Percentiles rank a stretch among this genome's conserved stretches.
Conservation (phyloP, 2,797 vertebrate genomes). For the Mionectes olivaceus region DNA sequence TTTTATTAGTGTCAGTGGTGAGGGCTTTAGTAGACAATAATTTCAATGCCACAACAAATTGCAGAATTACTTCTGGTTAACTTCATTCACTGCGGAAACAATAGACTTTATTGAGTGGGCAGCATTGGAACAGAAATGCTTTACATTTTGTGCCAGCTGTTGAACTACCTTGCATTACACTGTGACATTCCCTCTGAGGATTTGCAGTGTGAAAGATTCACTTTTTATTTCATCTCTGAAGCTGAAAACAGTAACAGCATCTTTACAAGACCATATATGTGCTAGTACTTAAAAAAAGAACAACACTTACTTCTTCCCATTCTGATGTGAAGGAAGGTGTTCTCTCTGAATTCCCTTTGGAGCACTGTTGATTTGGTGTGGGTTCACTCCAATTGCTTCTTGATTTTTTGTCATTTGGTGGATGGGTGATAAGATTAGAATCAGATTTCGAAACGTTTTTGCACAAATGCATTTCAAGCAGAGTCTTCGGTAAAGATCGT, state of each 20-base stretch:
- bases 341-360: slow-evolving; percentile 88
- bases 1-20: background rate
- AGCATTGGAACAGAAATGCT: background rate
- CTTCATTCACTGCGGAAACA: slow-evolving; percentile 57
- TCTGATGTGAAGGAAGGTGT: slow-evolving; percentile 96
- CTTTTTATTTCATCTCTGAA: background rate
- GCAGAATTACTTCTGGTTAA: slow-evolving; percentile 63
- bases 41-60: slow-evolving; percentile 6
- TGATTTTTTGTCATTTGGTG: slow-evolving; percentile 88
- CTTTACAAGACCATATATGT: background rate
- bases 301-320: slow-evolving; percentile 92
- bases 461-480: slow-evolving; percentile 91
- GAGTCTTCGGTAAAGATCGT: slow-evolving; percentile 89
- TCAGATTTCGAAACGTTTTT: slow-evolving; percentile 95
- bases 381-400: slow-evolving; percentile 82
- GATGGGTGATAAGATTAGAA: slow-evolving; percentile 91
- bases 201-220: background rate
- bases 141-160: slow-evolving; percentile 4
- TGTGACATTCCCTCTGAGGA: background rate
- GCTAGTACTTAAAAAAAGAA: background rate
- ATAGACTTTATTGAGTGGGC: background rate
- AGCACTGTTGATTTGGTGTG: slow-evolving; percentile 78
- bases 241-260: background rate
- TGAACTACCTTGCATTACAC: background rate
- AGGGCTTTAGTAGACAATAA: slow-evolving; percentile 18